Base-by-base conservation (phyloP, 2,888 invertebrate genomes). In the Lasius platythorax region DNA sequence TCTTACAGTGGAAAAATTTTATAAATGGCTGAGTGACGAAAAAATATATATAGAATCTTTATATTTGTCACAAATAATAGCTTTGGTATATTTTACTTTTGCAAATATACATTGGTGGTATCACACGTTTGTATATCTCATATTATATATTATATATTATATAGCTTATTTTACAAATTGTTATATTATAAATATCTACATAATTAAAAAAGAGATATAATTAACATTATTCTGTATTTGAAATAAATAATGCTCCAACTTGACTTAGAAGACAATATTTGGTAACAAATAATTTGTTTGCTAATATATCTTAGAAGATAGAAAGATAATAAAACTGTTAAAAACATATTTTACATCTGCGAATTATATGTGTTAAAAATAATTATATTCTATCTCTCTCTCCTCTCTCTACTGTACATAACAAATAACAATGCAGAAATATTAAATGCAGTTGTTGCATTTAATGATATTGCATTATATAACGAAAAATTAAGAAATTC, bases 81-180 rank as follows among this genome's bases (percentile, higher is more conserved):
- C 12, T 67, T 67, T 67, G 3, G 8, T 67, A 67, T 67, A 33
- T 66, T 43, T 67, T 67, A 67, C 15, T 66, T 40, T 28, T 43
- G 8, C 8, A 67, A 67, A 67, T 67, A 67, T 67, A 67, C 67
- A 67, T 46, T 28, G 5, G 23, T 66, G n/a, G 6, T 43, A 66
- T 46, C 15, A 6, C 23, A 67, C 6, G 15, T 9, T 23, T 66
- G 23, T 46, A 46, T 46, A 67, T 23, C 43, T 23, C 8, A 66
- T 43, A 43, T 33, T 46, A 67, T 28, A 30, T 43, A 43, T 33
- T 46, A 67, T 28, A 30, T 40, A 64, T 46, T 15, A 46, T 46
- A 18, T 50, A 53, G 2, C 6, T 53, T 53, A n/a, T 53, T 53
- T n/a, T 53, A 53, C 50, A 53, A 53, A 53, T 53, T 53, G 50